Percentiles rank a stretch among this genome's conserved stretches.
Conservation (phyloP, 2,113 vertebrate species). For the Pandion haliaetus region DNA sequence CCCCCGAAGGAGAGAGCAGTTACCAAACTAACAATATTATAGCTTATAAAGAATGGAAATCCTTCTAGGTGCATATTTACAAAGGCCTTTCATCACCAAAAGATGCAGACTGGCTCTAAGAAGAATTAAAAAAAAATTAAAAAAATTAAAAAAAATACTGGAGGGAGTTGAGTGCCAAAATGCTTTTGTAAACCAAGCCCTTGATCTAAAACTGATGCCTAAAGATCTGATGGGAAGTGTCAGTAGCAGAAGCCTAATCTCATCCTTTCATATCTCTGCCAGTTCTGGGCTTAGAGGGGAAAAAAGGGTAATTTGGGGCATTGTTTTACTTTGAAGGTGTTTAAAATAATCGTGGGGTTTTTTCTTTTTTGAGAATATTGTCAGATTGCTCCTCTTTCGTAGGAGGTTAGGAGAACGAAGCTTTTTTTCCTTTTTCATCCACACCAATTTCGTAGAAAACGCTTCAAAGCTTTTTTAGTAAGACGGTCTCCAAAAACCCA, state of each 20-base stretch:
- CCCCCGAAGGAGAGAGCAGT: not conserved
- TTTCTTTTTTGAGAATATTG: not conserved
- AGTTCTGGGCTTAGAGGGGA: not conserved
- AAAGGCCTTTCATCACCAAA: not conserved
- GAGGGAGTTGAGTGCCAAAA: constrained; percentile 6
- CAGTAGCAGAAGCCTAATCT: constrained; percentile 21
- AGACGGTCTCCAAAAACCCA: not conserved
- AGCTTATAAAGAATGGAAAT: not conserved
- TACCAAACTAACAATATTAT: not conserved
- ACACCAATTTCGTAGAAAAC: not conserved
- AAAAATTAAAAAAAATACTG: not conserved
- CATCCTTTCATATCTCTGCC: constrained; percentile 46
- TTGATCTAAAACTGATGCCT: constrained; percentile 51
- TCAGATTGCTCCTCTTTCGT: not conserved
- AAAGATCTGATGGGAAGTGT: constrained; percentile 62
- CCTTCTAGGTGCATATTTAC: not conserved
- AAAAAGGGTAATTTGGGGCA: not conserved
- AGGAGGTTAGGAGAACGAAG: not conserved
- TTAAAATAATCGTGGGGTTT: not conserved
- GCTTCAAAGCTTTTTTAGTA: not conserved
- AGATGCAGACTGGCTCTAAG: not conserved
- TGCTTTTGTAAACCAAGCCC: constrained; percentile 41
- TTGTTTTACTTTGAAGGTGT: constrained; percentile 12
- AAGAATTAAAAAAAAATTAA: not conserved
- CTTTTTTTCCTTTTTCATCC: not conserved